phyloP scores from a whole-genome alignment of 2,113 vertebrate genomes.

The Ictidomys tridecemlineatus region DNA sequence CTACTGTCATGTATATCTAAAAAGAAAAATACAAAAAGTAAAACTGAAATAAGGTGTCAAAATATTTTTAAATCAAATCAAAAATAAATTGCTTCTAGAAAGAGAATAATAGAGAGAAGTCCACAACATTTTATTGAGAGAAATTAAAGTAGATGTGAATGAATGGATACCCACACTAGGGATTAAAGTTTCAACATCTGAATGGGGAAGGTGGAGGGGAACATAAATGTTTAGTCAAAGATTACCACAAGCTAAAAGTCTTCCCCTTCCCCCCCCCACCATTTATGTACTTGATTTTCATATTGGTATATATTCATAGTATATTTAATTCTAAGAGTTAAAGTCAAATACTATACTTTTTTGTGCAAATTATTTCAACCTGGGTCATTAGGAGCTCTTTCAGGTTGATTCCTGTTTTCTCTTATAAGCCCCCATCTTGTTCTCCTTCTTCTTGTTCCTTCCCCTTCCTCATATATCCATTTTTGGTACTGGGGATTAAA shows the following conservation, averaged over 20 bases:
- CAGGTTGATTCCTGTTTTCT: background rate
- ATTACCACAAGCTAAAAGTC: background rate
- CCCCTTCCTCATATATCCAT: background rate
- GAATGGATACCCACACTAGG: background rate
- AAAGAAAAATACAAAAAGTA: too few species aligned
- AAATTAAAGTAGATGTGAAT: background rate
- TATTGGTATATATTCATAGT: background rate
- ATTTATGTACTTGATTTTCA: background rate
- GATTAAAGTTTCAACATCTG: background rate
- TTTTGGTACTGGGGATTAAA: too few species aligned
- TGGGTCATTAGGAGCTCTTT: background rate
- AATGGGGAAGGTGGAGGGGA: background rate
- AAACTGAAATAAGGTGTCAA: background rate
- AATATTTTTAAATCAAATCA: background rate
- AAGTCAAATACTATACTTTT: background rate
- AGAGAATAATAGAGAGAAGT: background rate
- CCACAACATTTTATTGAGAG: background rate
- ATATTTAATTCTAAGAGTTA: background rate
- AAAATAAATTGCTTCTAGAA: background rate
- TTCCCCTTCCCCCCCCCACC: background rate
- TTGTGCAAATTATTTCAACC: constrained; percentile 2
- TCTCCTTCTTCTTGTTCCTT: too few species aligned
- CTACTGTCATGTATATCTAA: too few species aligned
- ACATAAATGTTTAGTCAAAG: background rate
- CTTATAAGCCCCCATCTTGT: background rate